These are phyloP conservation scores for Chrysolina americana DNA, from an alignment of 2,888 invertebrate genomes.

Conservation along the genomic window DNA sequence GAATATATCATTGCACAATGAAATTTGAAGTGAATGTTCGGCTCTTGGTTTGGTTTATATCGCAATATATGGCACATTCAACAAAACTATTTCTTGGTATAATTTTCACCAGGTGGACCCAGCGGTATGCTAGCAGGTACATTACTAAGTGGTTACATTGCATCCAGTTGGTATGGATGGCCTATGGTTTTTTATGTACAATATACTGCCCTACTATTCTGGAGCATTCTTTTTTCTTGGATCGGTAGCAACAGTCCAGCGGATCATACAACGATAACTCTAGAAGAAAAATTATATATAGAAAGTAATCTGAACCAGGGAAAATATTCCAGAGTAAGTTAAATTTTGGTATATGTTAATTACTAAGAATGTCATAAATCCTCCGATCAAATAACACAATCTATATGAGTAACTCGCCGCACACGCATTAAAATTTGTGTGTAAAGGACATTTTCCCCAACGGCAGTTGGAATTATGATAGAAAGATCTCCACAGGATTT, in stretches of 20 bases:
- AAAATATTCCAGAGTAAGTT: constrained; percentile 25
- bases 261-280: constrained; percentile 74
- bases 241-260: constrained; percentile 79
- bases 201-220: constrained; percentile 75
- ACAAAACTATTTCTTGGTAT: neutral
- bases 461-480: too few relatives aligned
- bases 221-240: constrained; percentile 75
- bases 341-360: neutral
- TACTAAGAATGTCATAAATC: too few relatives aligned
- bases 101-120: constrained; percentile 74
- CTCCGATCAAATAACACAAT: too few relatives aligned
- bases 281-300: constrained; percentile 78
- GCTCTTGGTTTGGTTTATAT: too few relatives aligned
- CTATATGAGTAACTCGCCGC: too few relatives aligned
- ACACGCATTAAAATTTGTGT: too few relatives aligned
- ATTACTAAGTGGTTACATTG: constrained; percentile 81
- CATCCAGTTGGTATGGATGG: constrained; percentile 81
- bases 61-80: too few relatives aligned
- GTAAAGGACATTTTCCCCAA: too few relatives aligned
- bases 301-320: constrained; percentile 65
- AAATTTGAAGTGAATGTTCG: too few relatives aligned
- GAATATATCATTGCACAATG: too few relatives aligned
- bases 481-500: too few relatives aligned
- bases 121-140: constrained; percentile 84
- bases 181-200: constrained; percentile 83